These are phyloP conservation scores for Yponomeuta cagnagella DNA, from an alignment of 2,888 invertebrate species.

Conservation along the genomic window DNA sequence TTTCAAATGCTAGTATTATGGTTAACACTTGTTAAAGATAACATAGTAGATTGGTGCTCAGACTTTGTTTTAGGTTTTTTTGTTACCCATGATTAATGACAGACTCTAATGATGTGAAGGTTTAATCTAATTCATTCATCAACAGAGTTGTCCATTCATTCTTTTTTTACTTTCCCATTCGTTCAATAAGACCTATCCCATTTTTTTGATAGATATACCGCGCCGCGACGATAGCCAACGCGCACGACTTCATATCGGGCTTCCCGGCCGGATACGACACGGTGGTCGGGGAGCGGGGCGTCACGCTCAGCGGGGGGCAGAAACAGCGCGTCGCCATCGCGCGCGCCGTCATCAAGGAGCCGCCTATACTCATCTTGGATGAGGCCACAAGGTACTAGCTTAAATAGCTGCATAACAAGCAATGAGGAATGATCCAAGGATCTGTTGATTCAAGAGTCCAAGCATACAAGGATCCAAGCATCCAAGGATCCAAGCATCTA, in stretches of 20 bases:
- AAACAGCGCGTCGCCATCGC: slow-evolving; percentile 97
- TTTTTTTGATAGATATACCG: slow-evolving; percentile 75
- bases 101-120: too few species aligned
- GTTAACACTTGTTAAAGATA: too few species aligned
- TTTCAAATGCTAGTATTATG: too few species aligned
- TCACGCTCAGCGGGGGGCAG: slow-evolving; percentile 95
- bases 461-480: slow-evolving; percentile 94
- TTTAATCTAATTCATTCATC: too few species aligned
- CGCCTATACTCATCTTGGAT: slow-evolving; percentile 90
- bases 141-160: too few species aligned
- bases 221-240: slow-evolving; percentile 92
- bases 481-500: slow-evolving; percentile 94
- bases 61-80: too few species aligned
- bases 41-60: too few species aligned
- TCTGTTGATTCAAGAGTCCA: slow-evolving; percentile 92
- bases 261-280: slow-evolving; percentile 93
- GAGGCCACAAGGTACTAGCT: slow-evolving; percentile 90
- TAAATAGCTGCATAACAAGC: background rate
- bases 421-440: slow-evolving; percentile 83
- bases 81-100: too few species aligned
- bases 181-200: background rate
- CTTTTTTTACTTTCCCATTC: too few species aligned
- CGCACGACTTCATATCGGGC: slow-evolving; percentile 88
- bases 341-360: slow-evolving; percentile 92
- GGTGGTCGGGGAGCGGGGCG: slow-evolving; percentile 91